Conservation (phyloP, 2,113 vertebrate genomes). For the Phylloscopus trochilus region DNA sequence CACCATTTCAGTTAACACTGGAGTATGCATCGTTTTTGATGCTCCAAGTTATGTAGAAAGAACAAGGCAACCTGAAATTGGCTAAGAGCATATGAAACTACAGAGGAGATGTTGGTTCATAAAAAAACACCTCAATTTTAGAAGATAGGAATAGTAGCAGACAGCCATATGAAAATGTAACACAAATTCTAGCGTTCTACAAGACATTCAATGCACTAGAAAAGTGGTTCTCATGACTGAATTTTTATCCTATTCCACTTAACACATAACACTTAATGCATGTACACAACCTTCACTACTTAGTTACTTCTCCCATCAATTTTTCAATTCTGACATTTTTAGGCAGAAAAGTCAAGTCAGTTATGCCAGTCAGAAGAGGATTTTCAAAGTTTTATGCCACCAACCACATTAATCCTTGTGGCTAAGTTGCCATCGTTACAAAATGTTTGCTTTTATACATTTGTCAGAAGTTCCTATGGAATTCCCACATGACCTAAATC, state of each 20-base stretch:
- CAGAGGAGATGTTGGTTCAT: neutral
- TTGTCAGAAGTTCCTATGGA: slow-evolving; percentile 47
- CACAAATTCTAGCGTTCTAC: neutral
- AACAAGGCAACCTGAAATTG: neutral
- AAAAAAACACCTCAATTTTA: neutral
- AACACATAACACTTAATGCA: neutral
- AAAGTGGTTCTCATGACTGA: neutral
- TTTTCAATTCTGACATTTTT: neutral
- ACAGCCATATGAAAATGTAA: neutral
- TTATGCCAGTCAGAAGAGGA: neutral
- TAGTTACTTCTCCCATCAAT: no score
- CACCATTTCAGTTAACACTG: neutral
- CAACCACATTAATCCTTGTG: slow-evolving; percentile 8
- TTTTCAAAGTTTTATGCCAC: slow-evolving; percentile 22
- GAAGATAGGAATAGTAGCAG: neutral
- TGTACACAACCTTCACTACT: no score
- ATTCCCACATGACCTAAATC: slow-evolving; percentile 54
- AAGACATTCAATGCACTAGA: neutral
- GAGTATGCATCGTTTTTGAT: rapidly evolving
- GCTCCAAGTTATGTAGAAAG: neutral
- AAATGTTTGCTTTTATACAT: slow-evolving; percentile 63
- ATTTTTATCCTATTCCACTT: neutral
- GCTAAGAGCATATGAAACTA: neutral
- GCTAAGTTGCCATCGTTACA: slow-evolving; percentile 64
- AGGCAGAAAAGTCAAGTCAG: neutral